Evolutionary conservation across 1,140 invertebrate genomes (phyloP).

Genomic region (Platorchestia sp.): DNA sequence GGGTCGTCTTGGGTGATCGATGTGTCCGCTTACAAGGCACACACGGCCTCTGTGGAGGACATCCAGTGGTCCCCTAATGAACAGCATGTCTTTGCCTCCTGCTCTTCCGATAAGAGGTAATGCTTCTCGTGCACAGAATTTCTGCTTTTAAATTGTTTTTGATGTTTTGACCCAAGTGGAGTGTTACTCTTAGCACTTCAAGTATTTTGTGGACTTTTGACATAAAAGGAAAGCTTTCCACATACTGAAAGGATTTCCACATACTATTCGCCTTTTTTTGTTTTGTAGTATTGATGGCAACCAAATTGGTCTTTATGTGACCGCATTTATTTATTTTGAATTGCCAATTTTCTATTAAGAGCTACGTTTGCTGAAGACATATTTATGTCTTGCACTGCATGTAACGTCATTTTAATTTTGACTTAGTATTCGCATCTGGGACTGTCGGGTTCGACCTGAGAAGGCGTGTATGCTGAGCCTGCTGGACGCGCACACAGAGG

Average conservation of each 20-base stretch:
- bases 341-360: too few species aligned
- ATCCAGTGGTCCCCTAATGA: constrained; percentile 99
- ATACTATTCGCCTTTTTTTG: not conserved
- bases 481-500: constrained; percentile 87
- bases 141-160: not conserved
- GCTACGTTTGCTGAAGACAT: too few species aligned
- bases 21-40: constrained; percentile 87
- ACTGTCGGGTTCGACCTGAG: constrained; percentile 84
- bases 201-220: not conserved
- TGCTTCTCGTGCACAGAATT: too few species aligned
- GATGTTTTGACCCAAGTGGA: not conserved
- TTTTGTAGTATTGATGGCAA: not conserved
- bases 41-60: constrained; percentile 96
- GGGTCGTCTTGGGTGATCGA: constrained; percentile 87
- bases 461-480: constrained; percentile 95
- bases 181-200: not conserved
- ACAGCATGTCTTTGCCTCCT: constrained; percentile 91
- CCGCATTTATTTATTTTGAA: too few species aligned
- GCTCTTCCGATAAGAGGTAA: constrained; percentile 90
- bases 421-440: constrained; percentile 87
- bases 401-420: not conserved
- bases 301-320: too few species aligned
- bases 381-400: too few species aligned
- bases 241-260: not conserved
- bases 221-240: not conserved